phyloP scores from a whole-genome alignment of 53 echinoderm and acorn worm species.

The Echinarachnius parma region DNA sequence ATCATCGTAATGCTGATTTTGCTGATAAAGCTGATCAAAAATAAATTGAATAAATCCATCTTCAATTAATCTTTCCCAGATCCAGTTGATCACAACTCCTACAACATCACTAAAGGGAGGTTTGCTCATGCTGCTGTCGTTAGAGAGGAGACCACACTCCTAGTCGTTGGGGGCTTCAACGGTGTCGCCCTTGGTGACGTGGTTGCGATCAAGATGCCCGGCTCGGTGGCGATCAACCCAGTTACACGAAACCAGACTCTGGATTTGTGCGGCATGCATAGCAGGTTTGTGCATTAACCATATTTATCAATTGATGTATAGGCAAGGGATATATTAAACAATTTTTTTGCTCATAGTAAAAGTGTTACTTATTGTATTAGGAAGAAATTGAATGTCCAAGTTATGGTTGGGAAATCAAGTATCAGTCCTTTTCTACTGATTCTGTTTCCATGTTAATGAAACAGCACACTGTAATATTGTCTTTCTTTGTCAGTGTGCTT shows the following conservation, averaged over 20 bases:
- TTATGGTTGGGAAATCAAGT: no score
- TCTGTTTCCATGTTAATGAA: no score
- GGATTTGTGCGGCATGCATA: conserved; percentile 45
- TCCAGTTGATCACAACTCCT: conserved; percentile 2
- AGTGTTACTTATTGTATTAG: no score
- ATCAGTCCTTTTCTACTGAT: no score
- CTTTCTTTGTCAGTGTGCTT: no score
- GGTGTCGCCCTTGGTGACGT: conserved; percentile 55
- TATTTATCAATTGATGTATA: no score
- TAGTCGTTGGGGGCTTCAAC: conserved; percentile 74
- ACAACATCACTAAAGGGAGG: conserved; percentile 52
- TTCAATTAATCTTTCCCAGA: background rate
- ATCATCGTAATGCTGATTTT: conserved; percentile 15
- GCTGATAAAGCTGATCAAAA: conserved; percentile 36
- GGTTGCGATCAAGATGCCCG: conserved; percentile 74
- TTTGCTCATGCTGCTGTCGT: conserved; percentile 88
- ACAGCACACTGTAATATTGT: no score
- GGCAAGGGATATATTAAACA: no score
- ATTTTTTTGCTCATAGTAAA: no score
- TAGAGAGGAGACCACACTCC: conserved; percentile 77
- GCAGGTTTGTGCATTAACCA: no score
- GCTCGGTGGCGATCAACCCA: conserved; percentile 69
- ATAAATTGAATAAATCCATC: conserved; percentile 12
- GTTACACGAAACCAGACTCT: conserved; percentile 34
- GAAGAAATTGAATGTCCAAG: no score